phyloP scores from a whole-genome alignment of 2,888 invertebrate species.

The Eugnorisma glareosa region DNA sequence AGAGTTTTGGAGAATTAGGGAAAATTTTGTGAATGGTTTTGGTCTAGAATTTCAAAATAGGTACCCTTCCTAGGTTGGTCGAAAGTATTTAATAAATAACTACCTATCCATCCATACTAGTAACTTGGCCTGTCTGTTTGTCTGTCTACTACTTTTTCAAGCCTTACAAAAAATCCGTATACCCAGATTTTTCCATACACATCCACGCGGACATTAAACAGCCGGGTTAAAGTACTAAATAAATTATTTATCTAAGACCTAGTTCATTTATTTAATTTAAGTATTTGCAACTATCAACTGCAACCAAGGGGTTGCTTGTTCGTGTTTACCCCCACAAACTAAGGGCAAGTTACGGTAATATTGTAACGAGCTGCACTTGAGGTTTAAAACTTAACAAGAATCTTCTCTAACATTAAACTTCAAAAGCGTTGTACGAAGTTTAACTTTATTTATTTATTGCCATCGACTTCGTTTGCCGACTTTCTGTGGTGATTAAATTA shows the following conservation, averaged over 20 bases:
- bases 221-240: neutral
- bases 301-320: neutral
- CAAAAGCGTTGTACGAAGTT: conserved; percentile 57
- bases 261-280: conserved; percentile 2
- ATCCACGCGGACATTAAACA: neutral
- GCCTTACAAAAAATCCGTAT: neutral
- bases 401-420: conserved; percentile 51
- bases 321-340: conserved; percentile 30
- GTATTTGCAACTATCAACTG: conserved; percentile 19
- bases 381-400: conserved; percentile 55
- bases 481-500: conserved; percentile 47
- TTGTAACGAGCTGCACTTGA: conserved; percentile 59
- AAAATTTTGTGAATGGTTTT: neutral
- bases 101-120: neutral
- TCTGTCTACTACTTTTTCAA: neutral
- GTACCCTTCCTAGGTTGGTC: neutral
- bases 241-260: neutral
- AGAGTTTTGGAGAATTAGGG: neutral
- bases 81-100: neutral
- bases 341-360: conserved; percentile 42
- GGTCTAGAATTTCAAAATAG: neutral
- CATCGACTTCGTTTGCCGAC: conserved; percentile 32
- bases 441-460: conserved; percentile 62
- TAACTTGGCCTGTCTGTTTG: neutral
- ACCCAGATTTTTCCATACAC: neutral